Percentiles rank a stretch among this genome's conserved stretches.
phyloP scores from a whole-genome alignment of 2,113 vertebrate genomes.

The Trematomus loennbergii region DNA sequence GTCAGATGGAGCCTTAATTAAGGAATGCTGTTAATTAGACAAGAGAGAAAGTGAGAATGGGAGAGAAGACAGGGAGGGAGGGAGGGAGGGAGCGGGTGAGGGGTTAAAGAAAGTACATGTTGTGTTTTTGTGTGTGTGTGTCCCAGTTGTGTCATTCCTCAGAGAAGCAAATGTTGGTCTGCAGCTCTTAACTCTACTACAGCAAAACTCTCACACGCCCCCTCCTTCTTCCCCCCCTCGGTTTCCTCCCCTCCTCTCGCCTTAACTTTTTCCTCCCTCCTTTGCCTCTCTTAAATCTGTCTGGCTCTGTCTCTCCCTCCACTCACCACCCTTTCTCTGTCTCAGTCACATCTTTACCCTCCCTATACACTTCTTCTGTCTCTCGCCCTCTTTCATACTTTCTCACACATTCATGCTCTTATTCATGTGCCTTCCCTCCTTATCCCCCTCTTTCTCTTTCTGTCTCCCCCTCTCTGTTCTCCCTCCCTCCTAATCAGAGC shows the following conservation, averaged over 20 bases:
- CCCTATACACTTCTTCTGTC: conserved; percentile 30
- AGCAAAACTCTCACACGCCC: conserved; percentile 63
- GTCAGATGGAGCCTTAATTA: conserved; percentile 86
- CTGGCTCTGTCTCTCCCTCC: conserved; percentile 48
- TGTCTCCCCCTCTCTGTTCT: conserved; percentile 52
- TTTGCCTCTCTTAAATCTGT: conserved; percentile 32
- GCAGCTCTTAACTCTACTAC: conserved; percentile 72
- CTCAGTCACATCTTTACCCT: conserved; percentile 35
- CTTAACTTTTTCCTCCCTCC: conserved; percentile 54
- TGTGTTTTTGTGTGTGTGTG: conserved; percentile 7
- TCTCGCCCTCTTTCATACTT: conserved; percentile 46
- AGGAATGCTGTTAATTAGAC: conserved; percentile 86
- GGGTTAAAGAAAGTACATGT: conserved; percentile 54
- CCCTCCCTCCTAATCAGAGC: conserved; percentile 85
- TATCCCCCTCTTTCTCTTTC: conserved; percentile 28
- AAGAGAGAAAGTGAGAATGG: conserved; percentile 67
- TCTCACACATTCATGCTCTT: conserved; percentile 52
- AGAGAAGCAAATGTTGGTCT: conserved; percentile 83
- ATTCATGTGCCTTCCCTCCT: conserved; percentile 40
- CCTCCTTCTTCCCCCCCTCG: conserved; percentile 18
- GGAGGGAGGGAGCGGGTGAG: conserved; percentile 41
- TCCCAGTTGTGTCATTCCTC: conserved; percentile 85
- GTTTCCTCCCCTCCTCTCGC: conserved; percentile 37
- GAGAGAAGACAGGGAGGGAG: conserved; percentile 34
- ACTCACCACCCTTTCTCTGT: conserved; percentile 34